Evolutionary conservation across 2,797 vertebrate species (phyloP), one percentile per base, ranked within the genome.

Genomic region (Neosalanx taihuensis): DNA sequence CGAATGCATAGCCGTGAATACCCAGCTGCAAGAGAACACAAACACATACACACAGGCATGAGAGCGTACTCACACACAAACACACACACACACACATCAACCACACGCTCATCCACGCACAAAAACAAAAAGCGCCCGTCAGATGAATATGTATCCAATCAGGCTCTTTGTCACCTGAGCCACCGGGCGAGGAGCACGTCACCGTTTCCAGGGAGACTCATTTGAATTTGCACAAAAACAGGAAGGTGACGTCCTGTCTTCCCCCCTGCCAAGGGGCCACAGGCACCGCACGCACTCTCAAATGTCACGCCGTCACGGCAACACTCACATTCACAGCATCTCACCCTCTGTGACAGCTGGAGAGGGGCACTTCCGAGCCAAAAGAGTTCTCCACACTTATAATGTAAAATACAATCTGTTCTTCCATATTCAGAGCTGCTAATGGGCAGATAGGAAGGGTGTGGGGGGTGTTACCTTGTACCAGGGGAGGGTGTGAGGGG

Each of bases 1-100:
- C 98, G 87, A 99, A 99, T 76, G 97, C 95, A 61, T 99, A 99
- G 76, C 98, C 98, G 0, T 99, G 97, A 90, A 99, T 98, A 77
- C 98, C 98, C 89, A 99, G 88, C 98, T 99, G 87, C 9, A 62
- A 29, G 23, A 23, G 77, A 63, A 69, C 60, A 72, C 15, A 66
- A 35, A 53, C 66, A 33, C 53, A 66, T 30, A 81, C 23, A 63
- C 57, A 58, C 60, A 71, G 23, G 37, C 30, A 59, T 26, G 76
- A 37, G 77, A 41, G 70, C 7, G 73, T 72, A 78, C 17, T 73
- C 31, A 67, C 51, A 71, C 71, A 68, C 51, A 70, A 61, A 72
- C 64, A 67, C 69, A 76, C 33, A 80, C 58, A 58, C 17, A n/a
- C 49, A 33, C 51, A 31, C 23, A 30, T 23, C 18, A 12, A 56